phyloP scores from a whole-genome alignment of 2,888 invertebrate species.

The Cryptophagus acutangulus region DNA sequence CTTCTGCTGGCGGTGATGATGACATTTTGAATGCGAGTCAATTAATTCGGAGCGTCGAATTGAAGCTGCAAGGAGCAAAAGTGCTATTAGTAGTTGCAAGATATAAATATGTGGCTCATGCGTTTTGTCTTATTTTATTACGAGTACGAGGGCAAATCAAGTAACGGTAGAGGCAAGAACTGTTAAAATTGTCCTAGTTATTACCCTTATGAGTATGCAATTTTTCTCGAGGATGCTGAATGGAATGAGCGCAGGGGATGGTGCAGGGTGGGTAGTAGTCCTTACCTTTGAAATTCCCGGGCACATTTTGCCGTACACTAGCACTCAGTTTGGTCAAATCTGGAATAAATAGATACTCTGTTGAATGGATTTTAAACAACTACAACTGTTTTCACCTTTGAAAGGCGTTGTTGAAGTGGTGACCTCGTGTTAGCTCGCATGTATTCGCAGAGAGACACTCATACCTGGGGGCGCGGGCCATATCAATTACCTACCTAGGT shows the following conservation, averaged over 20 bases:
- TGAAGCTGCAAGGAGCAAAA: no score
- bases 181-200: no score
- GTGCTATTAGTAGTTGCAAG: no score
- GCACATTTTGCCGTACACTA: conserved; percentile 30
- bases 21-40: conserved; percentile 8
- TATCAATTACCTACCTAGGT: conserved; percentile 21
- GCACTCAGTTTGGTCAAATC: conserved; percentile 29
- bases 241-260: no score
- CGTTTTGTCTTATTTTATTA: no score
- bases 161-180: no score
- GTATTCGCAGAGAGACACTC: conserved; percentile 38
- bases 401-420: conserved; percentile 43
- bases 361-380: conserved; percentile 44
- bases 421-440: conserved; percentile 45
- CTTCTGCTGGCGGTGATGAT: conserved; percentile 17
- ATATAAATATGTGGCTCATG: no score
- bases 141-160: no score
- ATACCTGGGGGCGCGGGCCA: conserved; percentile 31
- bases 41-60: no score
- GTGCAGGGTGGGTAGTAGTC: no score
- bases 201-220: no score
- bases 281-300: conserved; percentile 37
- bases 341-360: conserved; percentile 31
- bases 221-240: no score
- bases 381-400: conserved; percentile 46